These are phyloP conservation scores for Eristalis pertinax DNA, from an alignment of 2,888 invertebrate genomes.

Conservation along the genomic window DNA sequence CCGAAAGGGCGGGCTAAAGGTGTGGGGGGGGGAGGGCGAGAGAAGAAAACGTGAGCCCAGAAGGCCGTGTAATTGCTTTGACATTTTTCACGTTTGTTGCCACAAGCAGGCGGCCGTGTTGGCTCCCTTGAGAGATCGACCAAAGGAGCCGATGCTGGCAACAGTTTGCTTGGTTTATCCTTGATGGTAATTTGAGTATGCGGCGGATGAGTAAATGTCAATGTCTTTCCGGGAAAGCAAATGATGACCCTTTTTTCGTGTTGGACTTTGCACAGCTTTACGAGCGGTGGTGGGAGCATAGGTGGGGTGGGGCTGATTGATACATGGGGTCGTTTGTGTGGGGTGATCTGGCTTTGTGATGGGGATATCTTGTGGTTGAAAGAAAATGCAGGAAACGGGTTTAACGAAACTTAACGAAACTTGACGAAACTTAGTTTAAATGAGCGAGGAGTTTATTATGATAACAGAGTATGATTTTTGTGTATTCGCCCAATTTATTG, in stretches of 20 bases:
- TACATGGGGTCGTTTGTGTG: not conserved
- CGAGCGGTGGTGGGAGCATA: not conserved
- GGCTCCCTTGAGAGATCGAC: not conserved
- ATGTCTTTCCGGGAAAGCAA: not conserved
- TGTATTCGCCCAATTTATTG: no score
- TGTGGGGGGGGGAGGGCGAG: not conserved
- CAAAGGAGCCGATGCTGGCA: not conserved
- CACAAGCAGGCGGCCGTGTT: not conserved
- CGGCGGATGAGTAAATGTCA: not conserved
- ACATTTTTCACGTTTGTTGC: conserved; percentile 17
- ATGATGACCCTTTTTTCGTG: not conserved
- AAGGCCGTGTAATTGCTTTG: conserved; percentile 33
- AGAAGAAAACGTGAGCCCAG: not conserved
- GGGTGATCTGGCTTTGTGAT: no score
- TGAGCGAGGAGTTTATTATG: no score
- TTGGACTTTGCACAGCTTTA: not conserved
- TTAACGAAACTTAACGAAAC: no score
- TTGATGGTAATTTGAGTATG: conserved; percentile 15
- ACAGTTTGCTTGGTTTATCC: conserved; percentile 26
- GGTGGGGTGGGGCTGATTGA: no score
- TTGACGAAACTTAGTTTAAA: no score
- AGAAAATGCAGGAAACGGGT: no score
- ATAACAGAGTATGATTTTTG: no score
- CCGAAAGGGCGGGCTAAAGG: not conserved
- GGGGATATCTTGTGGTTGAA: no score